A percentile compares a stretch with the other conserved stretches of the same genome.
Conservation (phyloP, 1,140 invertebrate genomes). For the Macrotrachela quadricornifera region DNA sequence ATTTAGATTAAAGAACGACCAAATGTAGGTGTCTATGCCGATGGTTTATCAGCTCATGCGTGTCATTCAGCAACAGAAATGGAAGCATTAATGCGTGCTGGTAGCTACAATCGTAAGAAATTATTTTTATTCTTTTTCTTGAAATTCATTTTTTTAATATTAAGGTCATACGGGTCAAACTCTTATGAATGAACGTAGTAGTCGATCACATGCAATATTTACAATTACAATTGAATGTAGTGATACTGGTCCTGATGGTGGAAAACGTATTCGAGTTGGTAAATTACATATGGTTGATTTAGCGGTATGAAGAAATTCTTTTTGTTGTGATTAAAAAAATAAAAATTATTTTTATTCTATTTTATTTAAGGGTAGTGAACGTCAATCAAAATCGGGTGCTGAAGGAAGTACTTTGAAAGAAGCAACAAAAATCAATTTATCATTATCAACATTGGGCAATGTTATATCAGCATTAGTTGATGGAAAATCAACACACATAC, state of each 20-base stretch:
- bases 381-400: constrained; percentile 45
- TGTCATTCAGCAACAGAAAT: constrained; percentile 53
- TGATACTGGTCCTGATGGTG: constrained; percentile 28
- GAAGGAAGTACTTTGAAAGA: constrained; percentile 66
- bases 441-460: constrained; percentile 73
- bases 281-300: constrained; percentile 66
- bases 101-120: constrained; percentile 48
- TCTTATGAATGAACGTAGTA: constrained; percentile 98
- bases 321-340: too few relatives aligned
- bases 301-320: constrained; percentile 35
- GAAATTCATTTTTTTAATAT: constrained; percentile 33
- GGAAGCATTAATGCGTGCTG: constrained; percentile 46
- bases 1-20: constrained; percentile 5
- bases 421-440: constrained; percentile 82
- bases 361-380: constrained; percentile 50
- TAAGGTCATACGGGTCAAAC: constrained; percentile 56
- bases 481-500: constrained; percentile 17
- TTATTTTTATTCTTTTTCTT: constrained; percentile 49
- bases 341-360: too few relatives aligned
- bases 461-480: constrained; percentile 72
- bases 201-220: constrained; percentile 92
- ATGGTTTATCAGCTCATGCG: constrained; percentile 45
- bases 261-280: constrained; percentile 41
- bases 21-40: constrained; percentile 10
- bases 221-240: constrained; percentile 65